Conservation (phyloP, 2,113 vertebrate genomes). For the Lampris megalopsis region DNA sequence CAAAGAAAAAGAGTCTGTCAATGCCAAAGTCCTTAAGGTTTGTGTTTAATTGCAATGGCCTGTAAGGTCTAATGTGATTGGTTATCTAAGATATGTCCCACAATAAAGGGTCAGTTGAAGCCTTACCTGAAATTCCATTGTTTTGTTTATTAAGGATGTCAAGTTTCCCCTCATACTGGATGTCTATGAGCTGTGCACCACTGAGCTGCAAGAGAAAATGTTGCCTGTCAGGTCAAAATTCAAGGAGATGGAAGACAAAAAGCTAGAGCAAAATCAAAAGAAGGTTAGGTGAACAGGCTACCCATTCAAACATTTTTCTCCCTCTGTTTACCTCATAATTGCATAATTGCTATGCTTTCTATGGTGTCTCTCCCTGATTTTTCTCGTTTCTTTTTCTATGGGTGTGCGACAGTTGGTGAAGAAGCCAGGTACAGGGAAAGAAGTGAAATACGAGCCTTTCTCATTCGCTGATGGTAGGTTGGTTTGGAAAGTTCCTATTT, state of each 20-base stretch:
- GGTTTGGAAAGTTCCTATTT: no score
- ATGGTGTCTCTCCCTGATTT: neutral
- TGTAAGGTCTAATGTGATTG: neutral
- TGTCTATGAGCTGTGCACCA: constrained; percentile 94
- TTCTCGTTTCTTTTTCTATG: neutral
- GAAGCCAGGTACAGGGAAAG: constrained; percentile 79
- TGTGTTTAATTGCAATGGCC: constrained; percentile 3
- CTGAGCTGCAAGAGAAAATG: constrained; percentile 97
- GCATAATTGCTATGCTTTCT: neutral
- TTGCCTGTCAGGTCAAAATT: constrained; percentile 92
- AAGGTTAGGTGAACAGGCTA: constrained; percentile 75
- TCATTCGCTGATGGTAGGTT: constrained; percentile 93
- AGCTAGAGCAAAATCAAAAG: constrained; percentile 90
- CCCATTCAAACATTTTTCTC: neutral
- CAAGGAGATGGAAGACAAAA: constrained; percentile 96
- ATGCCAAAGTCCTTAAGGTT: constrained; percentile 99
- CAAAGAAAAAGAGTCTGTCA: constrained; percentile 99
- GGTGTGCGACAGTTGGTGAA: constrained; percentile 57
- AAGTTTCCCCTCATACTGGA: constrained; percentile 99
- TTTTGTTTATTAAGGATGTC: constrained; percentile 86
- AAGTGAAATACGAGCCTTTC: constrained; percentile 91
- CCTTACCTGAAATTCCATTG: neutral
- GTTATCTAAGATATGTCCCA: neutral
- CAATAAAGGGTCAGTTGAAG: neutral
- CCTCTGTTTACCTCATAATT: neutral